Evolutionary conservation across 2,113 vertebrate species (phyloP).

Genomic region (Seriola quinqueradiata): DNA sequence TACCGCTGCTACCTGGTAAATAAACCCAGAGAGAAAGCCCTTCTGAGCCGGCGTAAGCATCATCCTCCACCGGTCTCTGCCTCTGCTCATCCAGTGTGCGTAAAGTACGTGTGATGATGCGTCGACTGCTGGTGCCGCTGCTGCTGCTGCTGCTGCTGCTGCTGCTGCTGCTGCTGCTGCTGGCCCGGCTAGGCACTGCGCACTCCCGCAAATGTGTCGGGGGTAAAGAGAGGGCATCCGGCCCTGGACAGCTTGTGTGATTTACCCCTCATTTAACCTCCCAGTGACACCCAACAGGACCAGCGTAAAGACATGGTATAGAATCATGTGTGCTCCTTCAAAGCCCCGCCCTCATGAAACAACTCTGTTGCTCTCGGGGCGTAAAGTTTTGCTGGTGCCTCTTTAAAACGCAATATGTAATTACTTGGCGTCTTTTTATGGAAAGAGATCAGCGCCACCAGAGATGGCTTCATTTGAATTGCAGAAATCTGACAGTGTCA

Average conservation of each 20-base stretch:
- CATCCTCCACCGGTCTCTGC: constrained; percentile 49
- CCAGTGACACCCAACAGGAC: neutral
- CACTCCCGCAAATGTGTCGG: constrained; percentile 31
- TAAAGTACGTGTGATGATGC: constrained; percentile 55
- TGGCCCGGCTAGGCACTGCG: constrained; percentile 54
- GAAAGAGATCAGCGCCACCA: neutral
- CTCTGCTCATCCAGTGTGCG: constrained; percentile 61
- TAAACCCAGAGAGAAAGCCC: constrained; percentile 49
- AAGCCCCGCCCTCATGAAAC: neutral
- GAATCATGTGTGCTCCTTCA: no score
- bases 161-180: constrained; percentile 29
- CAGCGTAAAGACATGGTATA: neutral
- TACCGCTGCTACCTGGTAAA: constrained; percentile 27
- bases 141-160: constrained; percentile 28
- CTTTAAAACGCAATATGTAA: neutral
- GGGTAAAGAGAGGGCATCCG: constrained; percentile 36
- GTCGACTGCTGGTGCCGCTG: constrained; percentile 25
- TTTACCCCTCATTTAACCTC: constrained; percentile 14
- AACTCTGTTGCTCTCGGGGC: no score
- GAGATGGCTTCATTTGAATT: neutral
- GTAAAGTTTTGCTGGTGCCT: neutral
- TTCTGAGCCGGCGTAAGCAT: constrained; percentile 53
- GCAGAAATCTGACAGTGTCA: neutral
- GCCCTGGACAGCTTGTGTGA: neutral
- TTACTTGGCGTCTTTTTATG: neutral